Evolutionary conservation across 2,797 vertebrate species (phyloP).

Genomic region (Acestrorhynchus altus): DNA sequence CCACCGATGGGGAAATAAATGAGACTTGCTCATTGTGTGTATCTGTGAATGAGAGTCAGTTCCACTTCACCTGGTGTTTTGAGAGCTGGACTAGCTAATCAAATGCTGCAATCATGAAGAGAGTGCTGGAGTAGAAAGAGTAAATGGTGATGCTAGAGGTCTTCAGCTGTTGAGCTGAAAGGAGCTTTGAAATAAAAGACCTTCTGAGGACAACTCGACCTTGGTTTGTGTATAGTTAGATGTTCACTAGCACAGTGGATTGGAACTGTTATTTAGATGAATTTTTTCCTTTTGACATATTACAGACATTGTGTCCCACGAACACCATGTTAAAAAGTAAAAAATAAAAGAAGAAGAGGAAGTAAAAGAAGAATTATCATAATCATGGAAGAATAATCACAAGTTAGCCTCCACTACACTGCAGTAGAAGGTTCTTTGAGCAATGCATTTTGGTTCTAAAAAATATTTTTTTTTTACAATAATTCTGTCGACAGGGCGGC

Average conservation of each 20-base stretch:
- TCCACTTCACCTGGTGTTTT: slow-evolving; percentile 12
- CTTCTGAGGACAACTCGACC: not conserved
- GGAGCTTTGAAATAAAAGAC: not conserved
- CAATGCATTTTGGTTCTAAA: too few relatives aligned
- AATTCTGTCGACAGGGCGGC: too few relatives aligned
- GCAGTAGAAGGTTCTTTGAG: too few relatives aligned
- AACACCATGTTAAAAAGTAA: too few relatives aligned
- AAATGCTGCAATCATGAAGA: slow-evolving; percentile 33
- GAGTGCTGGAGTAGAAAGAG: slow-evolving; percentile 1
- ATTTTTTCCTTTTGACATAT: not conserved
- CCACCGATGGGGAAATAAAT: slow-evolving; percentile 14
- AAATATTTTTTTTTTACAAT: too few relatives aligned
- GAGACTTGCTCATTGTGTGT: slow-evolving; percentile 7
- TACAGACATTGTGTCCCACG: not conserved
- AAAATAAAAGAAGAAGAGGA: too few relatives aligned
- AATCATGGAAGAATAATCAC: too few relatives aligned
- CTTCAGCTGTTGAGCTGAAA: not conserved
- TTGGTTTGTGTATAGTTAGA: not conserved
- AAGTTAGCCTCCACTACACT: too few relatives aligned
- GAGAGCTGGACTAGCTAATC: slow-evolving; percentile 29
- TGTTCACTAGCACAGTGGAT: not conserved
- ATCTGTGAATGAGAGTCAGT: not conserved
- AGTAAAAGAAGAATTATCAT: too few relatives aligned
- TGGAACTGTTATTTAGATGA: too few relatives aligned
- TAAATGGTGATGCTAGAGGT: not conserved